Conservation (phyloP, 1,140 invertebrate genomes). For the Cheumatopsyche charites region DNA sequence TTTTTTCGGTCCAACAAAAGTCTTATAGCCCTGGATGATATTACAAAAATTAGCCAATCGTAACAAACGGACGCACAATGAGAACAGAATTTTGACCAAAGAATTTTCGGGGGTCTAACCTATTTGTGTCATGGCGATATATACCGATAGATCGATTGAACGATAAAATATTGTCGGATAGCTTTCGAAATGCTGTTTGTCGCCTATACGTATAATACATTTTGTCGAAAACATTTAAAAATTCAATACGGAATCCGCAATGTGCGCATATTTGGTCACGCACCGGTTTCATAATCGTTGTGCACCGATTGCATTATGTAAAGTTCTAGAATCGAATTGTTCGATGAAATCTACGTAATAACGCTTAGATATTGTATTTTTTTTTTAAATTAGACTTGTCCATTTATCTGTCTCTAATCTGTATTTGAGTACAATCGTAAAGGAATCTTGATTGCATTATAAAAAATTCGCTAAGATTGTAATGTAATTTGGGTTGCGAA, state of each 20-base stretch:
- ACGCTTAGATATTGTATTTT: no score
- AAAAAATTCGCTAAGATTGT: no score
- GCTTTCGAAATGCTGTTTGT: not conserved
- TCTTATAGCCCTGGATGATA: no score
- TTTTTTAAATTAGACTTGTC: no score
- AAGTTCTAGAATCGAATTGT: no score
- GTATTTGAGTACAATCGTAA: no score
- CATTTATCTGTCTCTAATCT: no score
- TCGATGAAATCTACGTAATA: no score
- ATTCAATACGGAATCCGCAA: constrained; percentile 17
- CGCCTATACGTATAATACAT: not conserved
- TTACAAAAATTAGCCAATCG: constrained; percentile 14
- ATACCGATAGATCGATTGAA: constrained; percentile 5
- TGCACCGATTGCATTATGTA: no score
- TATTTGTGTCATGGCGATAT: constrained; percentile 20
- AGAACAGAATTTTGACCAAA: not conserved
- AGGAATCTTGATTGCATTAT: no score
- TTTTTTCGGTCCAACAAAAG: no score
- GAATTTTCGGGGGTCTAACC: constrained; percentile 3
- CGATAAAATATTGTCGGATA: constrained; percentile 1
- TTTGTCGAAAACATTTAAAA: constrained; percentile 4
- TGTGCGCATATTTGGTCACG: constrained; percentile 25
- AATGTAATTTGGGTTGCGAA: no score
- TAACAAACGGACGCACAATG: constrained; percentile 20
- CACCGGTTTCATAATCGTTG: not conserved